phyloP scores from a whole-genome alignment of 2,113 vertebrate genomes.

The Circaetus gallicus region DNA sequence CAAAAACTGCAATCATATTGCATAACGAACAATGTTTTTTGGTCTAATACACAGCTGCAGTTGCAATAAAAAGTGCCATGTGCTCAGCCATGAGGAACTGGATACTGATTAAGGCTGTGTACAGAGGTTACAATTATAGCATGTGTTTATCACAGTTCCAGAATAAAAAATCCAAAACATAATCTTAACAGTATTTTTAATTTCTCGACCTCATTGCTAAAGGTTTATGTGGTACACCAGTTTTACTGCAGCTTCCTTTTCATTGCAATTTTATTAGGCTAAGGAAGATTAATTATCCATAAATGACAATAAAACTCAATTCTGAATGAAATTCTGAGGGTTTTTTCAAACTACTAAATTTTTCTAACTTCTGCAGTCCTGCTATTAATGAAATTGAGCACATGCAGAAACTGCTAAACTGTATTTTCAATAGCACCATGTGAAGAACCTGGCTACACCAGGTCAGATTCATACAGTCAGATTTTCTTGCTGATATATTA shows the following conservation, averaged over 20 bases:
- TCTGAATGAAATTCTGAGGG: background rate
- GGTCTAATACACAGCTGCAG: slow-evolving; percentile 19
- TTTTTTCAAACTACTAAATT: background rate
- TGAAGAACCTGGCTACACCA: background rate
- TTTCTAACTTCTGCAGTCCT: background rate
- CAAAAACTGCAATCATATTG: slow-evolving; percentile 27
- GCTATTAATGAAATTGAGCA: background rate
- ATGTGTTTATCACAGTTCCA: slow-evolving; percentile 27
- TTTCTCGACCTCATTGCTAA: background rate
- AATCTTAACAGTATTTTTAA: background rate
- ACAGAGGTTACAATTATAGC: background rate
- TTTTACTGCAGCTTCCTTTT: background rate
- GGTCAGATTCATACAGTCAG: background rate
- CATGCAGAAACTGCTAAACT: background rate
- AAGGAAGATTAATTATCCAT: background rate
- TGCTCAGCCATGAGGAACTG: background rate
- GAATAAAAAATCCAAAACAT: background rate
- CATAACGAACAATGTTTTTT: slow-evolving; percentile 23
- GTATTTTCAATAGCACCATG: background rate
- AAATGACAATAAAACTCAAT: background rate
- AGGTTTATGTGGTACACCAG: background rate
- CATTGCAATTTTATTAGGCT: background rate
- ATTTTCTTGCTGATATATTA: background rate
- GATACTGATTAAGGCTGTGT: background rate
- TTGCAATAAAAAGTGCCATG: background rate